Percentiles rank a stretch among this genome's conserved stretches.
Conservation (phyloP, 2,888 invertebrate genomes). For the Caenorhabditis sp. region DNA sequence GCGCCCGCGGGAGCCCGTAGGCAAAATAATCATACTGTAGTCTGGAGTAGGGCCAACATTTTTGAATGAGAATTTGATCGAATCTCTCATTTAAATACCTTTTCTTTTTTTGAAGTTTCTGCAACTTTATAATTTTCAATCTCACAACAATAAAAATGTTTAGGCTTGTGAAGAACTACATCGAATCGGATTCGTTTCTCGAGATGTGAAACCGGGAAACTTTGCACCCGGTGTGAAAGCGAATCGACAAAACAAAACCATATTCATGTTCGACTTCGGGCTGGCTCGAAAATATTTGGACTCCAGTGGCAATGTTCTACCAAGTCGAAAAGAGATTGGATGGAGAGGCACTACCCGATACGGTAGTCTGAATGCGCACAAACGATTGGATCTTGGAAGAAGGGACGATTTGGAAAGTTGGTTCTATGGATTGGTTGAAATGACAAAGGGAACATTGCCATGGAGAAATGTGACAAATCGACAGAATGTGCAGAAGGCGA, state of each 20-base stretch:
- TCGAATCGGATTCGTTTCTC: conserved; percentile 51
- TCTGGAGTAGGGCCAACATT: too few species aligned
- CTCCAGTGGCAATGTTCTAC: conserved; percentile 41
- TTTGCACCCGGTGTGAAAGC: conserved; percentile 59
- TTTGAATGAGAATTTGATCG: too few species aligned
- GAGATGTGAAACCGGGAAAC: conserved; percentile 65
- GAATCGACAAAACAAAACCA: conserved; percentile 38
- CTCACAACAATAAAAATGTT: too few species aligned
- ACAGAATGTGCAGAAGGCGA: conserved; percentile 45
- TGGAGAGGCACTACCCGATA: conserved; percentile 64
- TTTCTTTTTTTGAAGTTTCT: background rate
- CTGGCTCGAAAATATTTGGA: conserved; percentile 52
- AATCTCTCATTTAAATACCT: too few species aligned
- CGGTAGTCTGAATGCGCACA: conserved; percentile 52
- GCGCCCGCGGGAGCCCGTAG: too few species aligned
- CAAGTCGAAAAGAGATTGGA: conserved; percentile 55
- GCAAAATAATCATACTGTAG: too few species aligned
- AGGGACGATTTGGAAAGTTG: conserved; percentile 59
- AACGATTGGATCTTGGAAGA: conserved; percentile 48
- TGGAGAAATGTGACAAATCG: conserved; percentile 59
- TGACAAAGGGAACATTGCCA: conserved; percentile 54
- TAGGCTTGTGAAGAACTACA: conserved; percentile 61
- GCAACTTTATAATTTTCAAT: background rate
- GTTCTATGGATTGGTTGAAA: conserved; percentile 61
- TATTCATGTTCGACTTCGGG: conserved; percentile 59